Base-by-base conservation (phyloP, 2,113 vertebrate species). In the Trinectes maculatus region DNA sequence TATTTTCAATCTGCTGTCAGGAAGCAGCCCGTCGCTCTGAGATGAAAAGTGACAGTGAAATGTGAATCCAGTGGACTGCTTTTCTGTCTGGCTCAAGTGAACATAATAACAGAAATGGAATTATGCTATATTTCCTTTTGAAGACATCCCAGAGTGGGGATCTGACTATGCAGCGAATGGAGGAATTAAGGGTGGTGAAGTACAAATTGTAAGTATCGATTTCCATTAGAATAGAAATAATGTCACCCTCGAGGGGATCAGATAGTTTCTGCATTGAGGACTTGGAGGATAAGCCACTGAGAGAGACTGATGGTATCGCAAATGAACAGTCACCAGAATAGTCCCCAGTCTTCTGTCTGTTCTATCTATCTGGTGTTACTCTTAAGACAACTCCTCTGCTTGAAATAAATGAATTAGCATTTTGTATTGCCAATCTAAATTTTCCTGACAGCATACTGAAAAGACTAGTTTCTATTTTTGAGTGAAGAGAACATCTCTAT, bases 101-200 rank as follows among this genome's bases (percentile, higher is more conserved):
- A 82, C 76, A 76, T 34, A 66, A 48, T 61, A 69, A 79, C 60
- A 71, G 73, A 69, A 71, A 79, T 85, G 73, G 55, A 82, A 84
- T 76, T 0, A 43, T 44, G 22, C 0, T 31, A 29, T 68, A 37
- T 71, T 71, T 60, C 55, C 64, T 36, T 82, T 69, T 72, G 52
- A 83, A 56, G 63, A 60, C 2, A 5, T 54, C 53, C n/a, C 26
- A 31, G 40, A 77, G 53, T 40, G 18, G 19, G 44, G 24, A 73
- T 76, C 68, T 75, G 66, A 52, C 53, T 54, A 48, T 24, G 22
- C 65, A 62, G 63, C 62, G 62, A 77, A 48, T 31, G 33, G 19
- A 51, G 40, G 48, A 80, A 78, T 80, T 60, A 69, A 71, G 40
- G 25, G 24, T 28, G 65, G 54, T 54, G 49, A 73, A 65, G 66